Percentiles rank a stretch among this genome's conserved stretches.
phyloP scores from a whole-genome alignment of 2,113 vertebrate genomes.

The Nesospiza acunhae region DNA sequence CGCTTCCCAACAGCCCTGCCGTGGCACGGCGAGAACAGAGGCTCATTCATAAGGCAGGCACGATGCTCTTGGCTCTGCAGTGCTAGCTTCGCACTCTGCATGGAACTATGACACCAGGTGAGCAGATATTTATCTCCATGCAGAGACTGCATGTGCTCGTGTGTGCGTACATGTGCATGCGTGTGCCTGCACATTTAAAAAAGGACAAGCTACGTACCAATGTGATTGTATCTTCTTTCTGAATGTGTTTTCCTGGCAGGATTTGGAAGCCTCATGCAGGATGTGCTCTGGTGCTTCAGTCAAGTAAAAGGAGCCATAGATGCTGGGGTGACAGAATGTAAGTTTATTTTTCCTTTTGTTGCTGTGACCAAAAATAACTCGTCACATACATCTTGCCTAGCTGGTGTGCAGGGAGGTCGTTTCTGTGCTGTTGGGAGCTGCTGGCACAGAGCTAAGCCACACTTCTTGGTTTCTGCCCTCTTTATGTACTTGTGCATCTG shows the following conservation, averaged over 20 bases:
- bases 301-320: constrained; percentile 75
- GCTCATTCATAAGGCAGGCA: constrained; percentile 4
- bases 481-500: not conserved
- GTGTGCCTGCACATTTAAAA: not conserved
- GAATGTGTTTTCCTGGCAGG: constrained; percentile 56
- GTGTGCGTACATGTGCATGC: no score
- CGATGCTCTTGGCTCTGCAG: not conserved
- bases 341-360: constrained; percentile 29
- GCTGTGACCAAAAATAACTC: not conserved
- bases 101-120: constrained; percentile 70
- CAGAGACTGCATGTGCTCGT: not conserved
- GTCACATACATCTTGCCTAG: not conserved
- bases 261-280: constrained; percentile 71
- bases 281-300: constrained; percentile 76
- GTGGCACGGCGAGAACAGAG: constrained; percentile 43
- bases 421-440: not conserved
- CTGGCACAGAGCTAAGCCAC: not conserved
- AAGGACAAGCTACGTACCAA: not conserved
- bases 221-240: not conserved
- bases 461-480: not conserved
- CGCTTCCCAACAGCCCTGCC: not conserved
- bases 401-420: not conserved
- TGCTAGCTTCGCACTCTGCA: not conserved
- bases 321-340: constrained; percentile 73
- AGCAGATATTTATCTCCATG: not conserved